phyloP scores from a whole-genome alignment of 2,113 vertebrate species.

The Amblyopsis rosae region DNA sequence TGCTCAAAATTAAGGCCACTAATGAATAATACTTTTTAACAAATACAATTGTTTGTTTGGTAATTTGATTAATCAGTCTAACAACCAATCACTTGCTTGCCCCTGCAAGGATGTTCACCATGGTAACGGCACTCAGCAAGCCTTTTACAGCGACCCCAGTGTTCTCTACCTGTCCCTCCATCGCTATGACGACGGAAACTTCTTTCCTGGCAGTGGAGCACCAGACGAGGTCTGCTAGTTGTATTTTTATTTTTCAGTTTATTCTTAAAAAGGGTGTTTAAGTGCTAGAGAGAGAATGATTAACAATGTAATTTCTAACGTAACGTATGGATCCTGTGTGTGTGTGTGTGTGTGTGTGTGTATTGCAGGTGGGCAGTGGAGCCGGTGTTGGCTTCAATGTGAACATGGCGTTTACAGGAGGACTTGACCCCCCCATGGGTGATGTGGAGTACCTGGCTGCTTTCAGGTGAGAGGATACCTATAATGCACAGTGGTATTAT shows the following conservation, averaged over 20 bases:
- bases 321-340: conserved; percentile 4
- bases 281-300: no score
- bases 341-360: background rate
- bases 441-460: conserved; percentile 92
- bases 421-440: conserved; percentile 93
- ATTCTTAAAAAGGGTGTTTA: no score
- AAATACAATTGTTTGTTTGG: no score
- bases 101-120: conserved; percentile 80
- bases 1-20: no score
- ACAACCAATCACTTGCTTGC: background rate
- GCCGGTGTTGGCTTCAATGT: conserved; percentile 92
- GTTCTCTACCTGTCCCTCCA: conserved; percentile 95
- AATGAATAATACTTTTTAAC: no score
- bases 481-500: no score
- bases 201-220: conserved; percentile 96
- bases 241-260: conserved; percentile 3
- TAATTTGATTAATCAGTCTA: background rate
- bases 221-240: conserved; percentile 85
- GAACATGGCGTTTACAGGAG: conserved; percentile 96
- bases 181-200: conserved; percentile 97
- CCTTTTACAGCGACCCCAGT: conserved; percentile 90
- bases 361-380: conserved; percentile 85
- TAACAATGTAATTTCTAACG: background rate
- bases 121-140: conserved; percentile 88
- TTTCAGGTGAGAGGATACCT: conserved; percentile 82